Conservation (phyloP, 2,797 vertebrate genomes). For the Arctocebus calabarensis region DNA sequence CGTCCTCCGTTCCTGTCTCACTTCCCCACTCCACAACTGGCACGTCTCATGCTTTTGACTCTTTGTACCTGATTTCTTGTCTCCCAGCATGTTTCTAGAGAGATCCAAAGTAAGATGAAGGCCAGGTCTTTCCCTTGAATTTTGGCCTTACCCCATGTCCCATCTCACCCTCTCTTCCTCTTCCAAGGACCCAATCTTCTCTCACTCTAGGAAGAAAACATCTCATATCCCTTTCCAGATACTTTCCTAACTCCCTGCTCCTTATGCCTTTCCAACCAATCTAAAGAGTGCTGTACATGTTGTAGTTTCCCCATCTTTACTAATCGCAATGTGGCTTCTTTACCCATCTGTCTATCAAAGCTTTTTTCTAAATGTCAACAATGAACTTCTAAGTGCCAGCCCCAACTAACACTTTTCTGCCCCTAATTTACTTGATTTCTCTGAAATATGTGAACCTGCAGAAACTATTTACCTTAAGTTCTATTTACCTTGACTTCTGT, state of each 20-base stretch:
- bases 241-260: neutral
- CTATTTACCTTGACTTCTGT: slow-evolving; percentile 27
- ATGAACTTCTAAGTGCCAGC: neutral
- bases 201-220: neutral
- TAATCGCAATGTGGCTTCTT: neutral
- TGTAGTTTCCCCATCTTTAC: neutral
- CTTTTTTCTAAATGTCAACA: slow-evolving; percentile 41
- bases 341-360: neutral
- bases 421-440: neutral
- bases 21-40: neutral
- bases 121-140: neutral
- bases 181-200: neutral
- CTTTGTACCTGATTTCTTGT: neutral
- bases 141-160: neutral
- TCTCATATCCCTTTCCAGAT: neutral
- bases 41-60: neutral
- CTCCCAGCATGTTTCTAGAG: neutral
- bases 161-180: neutral
- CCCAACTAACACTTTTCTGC: neutral
- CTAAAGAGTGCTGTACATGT: neutral
- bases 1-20: neutral
- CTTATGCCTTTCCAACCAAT: neutral
- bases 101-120: neutral
- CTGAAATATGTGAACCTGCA: neutral
- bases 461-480: neutral